phyloP scores from a whole-genome alignment of 2,113 vertebrate genomes.

The Rhadina sibilatrix region DNA sequence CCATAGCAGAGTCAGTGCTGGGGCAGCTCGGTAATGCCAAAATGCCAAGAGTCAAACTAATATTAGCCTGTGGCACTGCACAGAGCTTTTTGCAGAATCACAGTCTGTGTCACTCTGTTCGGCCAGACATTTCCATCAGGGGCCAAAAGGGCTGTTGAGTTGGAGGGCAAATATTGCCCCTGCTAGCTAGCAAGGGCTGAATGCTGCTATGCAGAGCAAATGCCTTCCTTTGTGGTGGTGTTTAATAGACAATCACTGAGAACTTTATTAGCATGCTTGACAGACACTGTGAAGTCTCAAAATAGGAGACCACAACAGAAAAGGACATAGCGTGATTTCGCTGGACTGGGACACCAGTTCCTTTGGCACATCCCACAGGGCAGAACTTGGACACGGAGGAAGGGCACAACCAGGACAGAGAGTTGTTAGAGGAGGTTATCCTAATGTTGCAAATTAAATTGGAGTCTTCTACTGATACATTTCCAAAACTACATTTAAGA shows the following conservation, averaged over 20 bases:
- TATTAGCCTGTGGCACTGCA: not conserved
- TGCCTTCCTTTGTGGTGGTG: not conserved
- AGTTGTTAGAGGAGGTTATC: not conserved
- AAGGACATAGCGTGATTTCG: not conserved
- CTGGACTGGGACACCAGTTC: not conserved
- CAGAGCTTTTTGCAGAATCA: not conserved
- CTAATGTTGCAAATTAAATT: not conserved
- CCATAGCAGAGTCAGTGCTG: not conserved
- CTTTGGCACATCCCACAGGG: not conserved
- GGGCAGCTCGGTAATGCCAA: not conserved
- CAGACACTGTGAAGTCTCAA: not conserved
- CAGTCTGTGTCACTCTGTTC: not conserved
- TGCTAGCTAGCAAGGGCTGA: not conserved
- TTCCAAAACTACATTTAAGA: not conserved
- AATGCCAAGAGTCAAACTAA: not conserved
- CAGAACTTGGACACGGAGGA: not conserved
- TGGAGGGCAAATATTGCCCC: not conserved
- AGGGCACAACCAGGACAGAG: not conserved
- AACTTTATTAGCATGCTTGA: slow-evolving; percentile 3
- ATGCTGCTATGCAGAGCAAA: not conserved
- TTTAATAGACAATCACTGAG: not conserved
- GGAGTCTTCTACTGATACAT: not conserved
- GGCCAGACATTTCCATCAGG: not conserved
- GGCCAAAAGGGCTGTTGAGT: not conserved
- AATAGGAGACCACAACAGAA: not conserved